Evolutionary conservation across 2,888 invertebrate genomes (phyloP), one percentile per base, ranked within the genome.

Genomic region (Drosophila mercatorum): DNA sequence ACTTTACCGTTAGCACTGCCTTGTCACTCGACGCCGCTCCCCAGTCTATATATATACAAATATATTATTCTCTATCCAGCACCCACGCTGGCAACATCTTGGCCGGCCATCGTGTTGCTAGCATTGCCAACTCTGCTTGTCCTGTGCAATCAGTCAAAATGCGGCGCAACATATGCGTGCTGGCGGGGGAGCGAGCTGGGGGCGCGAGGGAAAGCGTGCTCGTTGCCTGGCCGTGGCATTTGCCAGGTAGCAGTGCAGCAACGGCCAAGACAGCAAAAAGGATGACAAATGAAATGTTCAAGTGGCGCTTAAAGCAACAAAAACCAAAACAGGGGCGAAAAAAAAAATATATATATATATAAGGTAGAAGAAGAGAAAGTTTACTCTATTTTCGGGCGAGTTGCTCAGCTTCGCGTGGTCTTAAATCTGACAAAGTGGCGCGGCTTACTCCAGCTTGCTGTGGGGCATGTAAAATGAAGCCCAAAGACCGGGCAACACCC

Each of bases 261-360:
- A 22, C 52, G 59, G 66, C 57, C 41, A 34, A 47, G 60, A 71
- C 68, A 89, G 74, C 68, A 89, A 85, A 89, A 86, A 89, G 86
- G 83, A 89, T 86, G 86, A 86, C 86, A 86, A 86, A 86, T 89
- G 86, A 88, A 85, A 86, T 89, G 88, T 85, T 89, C 88, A 86
- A 85, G 83, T 85, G 82, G 73, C 85, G 88, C 85, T 87, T 80
- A 72, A 77, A 79, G 77, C 68, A 72, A 78, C 68, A 63, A 68
- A 68, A 66, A 68, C 63, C 53, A 75, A 58, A 64, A 68, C 53
- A 55, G 28, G 14, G 7, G 38, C 14, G n/a, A 2, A 6, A 14
- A 53, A 53, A 28, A 40, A 28, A 40, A 22, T 2, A 22, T 22
- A 22, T 22, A 22, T 26, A 53, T 22, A 26, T 8, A 17, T 4